These are phyloP conservation scores for Cochlearius cochlearius DNA, from an alignment of 2,113 vertebrate species.

Conservation along the genomic window DNA sequence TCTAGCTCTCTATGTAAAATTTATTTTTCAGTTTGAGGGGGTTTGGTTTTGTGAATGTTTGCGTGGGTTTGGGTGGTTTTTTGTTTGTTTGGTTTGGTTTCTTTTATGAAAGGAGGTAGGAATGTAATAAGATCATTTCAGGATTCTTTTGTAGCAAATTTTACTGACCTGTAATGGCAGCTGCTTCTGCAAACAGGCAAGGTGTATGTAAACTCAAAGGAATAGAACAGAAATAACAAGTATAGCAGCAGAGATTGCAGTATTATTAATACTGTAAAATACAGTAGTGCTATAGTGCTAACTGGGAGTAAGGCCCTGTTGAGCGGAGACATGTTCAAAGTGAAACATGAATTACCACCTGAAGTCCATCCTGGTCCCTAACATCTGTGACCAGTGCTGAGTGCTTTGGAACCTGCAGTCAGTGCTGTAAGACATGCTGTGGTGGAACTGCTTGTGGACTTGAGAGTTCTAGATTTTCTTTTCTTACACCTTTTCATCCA, in stretches of 20 bases:
- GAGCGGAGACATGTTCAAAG: background rate
- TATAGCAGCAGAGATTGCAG: background rate
- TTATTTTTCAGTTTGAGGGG: background rate
- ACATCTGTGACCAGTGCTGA: background rate
- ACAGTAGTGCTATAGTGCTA: background rate
- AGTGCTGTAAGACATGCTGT: background rate
- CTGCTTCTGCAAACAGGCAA: background rate
- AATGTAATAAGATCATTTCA: background rate
- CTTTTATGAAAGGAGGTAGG: background rate
- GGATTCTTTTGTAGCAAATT: background rate
- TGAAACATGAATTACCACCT: background rate
- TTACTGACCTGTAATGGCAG: background rate
- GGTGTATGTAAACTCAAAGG: background rate
- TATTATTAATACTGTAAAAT: background rate
- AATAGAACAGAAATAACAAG: background rate
- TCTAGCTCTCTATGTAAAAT: background rate
- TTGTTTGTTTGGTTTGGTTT: background rate
- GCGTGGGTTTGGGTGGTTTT: rapidly evolving
- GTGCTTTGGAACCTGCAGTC: background rate
- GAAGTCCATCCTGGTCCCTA: background rate
- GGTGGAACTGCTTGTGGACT: background rate
- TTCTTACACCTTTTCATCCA: background rate
- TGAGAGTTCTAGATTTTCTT: background rate
- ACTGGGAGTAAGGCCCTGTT: background rate
- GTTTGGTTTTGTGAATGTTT: background rate